Evolutionary conservation across 2,797 vertebrate genomes (phyloP), one percentile per base, ranked within the genome.

Genomic region (Anguilla obscura): DNA sequence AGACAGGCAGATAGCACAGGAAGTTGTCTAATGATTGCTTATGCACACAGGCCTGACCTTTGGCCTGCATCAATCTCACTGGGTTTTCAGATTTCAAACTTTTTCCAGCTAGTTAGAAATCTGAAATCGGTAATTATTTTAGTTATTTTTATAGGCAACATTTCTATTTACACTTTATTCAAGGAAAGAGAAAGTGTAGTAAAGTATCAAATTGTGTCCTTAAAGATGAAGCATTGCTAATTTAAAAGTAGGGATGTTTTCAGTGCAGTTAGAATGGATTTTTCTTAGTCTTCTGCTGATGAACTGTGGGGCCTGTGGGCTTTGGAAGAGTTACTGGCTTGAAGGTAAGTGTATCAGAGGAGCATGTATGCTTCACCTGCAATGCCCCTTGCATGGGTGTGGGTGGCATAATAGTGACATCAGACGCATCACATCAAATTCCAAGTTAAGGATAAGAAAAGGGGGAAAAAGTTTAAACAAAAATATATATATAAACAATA

Each of bases 51-150:
- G 91, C 89, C 93, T 92, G 92, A 96, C 96, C 96, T 95, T 87
- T 96, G 95, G 96, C 95, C 96, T 95, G 91, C 90, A 88, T 92
- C 87, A 90, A 92, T 94, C 94, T 95, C 96, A 95, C 93, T 94
- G 95, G 96, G 96, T 96, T 94, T 96, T 96, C 96, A 97, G 95
- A 96, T 96, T 95, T 97, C 96, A 96, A 94, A 94, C 95, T 93
- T 92, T 60, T 93, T 94, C 92, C 92, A 94, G 94, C 95, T 94
- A 94, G 94, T 95, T 93, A 90, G 14, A 56, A 56, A 56, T 56
- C 93, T 90, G 88, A 92, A 91, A 93, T 88, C 93, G 93, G 93
- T 48, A 52, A 52, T 52, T 52, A 86, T 86, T 86, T 69, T n/a
- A 69, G 66, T 48, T 56, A 56, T 56, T 56, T 56, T 56, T 52